Percentiles rank a stretch among this genome's conserved stretches.
These are phyloP conservation scores for Myotis davidii DNA, from an alignment of 2,113 vertebrate species.

Conservation along the genomic window DNA sequence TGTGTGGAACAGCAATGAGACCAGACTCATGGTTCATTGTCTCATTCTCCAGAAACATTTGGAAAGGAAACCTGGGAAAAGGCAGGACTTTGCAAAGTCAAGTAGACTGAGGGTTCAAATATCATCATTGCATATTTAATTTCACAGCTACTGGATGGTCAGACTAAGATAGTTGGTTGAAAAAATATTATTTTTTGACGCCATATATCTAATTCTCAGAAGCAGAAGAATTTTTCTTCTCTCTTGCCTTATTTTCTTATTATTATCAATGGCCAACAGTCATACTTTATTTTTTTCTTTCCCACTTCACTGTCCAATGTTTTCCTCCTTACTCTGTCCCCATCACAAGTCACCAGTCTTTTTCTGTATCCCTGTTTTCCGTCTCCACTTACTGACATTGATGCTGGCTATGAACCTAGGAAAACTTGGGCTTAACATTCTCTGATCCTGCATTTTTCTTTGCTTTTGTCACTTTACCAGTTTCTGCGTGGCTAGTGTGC, in stretches of 20 bases:
- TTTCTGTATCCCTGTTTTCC: background rate
- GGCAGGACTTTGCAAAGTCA: background rate
- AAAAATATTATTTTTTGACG: background rate
- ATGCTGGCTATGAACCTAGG: background rate
- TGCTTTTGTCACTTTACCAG: background rate
- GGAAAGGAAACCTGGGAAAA: background rate
- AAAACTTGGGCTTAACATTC: background rate
- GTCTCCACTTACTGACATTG: background rate
- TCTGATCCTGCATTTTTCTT: background rate
- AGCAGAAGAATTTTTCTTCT: background rate
- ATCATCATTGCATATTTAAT: background rate
- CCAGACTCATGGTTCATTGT: background rate
- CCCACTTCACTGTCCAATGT: background rate
- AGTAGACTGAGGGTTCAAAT: background rate
- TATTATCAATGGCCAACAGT: background rate
- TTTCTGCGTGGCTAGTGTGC: background rate
- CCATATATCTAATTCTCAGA: background rate
- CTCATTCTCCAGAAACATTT: background rate
- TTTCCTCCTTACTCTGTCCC: background rate
- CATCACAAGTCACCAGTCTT: background rate
- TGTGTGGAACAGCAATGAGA: background rate
- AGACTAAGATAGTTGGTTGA: background rate
- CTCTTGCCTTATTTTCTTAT: background rate
- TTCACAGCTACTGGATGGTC: background rate
- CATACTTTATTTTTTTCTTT: background rate